These are phyloP conservation scores for Garra rufa DNA, from an alignment of 2,113 vertebrate genomes.

Conservation along the genomic window DNA sequence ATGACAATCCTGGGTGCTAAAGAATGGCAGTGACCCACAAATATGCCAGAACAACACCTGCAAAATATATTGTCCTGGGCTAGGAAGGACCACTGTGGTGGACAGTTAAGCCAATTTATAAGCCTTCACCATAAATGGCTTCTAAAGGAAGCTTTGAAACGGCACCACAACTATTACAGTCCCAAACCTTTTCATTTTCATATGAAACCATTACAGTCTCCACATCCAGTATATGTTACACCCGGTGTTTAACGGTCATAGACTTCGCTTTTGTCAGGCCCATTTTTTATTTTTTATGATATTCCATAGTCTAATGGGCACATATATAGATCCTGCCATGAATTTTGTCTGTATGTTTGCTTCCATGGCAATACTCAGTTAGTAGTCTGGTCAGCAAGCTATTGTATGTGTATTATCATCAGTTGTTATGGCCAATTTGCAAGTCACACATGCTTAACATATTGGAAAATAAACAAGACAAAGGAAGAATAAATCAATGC, in stretches of 20 bases:
- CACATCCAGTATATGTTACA: constrained; percentile 72
- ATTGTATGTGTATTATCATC: not conserved
- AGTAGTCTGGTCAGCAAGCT: constrained; percentile 50
- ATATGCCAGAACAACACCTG: constrained; percentile 70
- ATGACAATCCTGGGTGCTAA: constrained; percentile 30
- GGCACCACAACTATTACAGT: constrained; percentile 74
- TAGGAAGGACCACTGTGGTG: constrained; percentile 64
- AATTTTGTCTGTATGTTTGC: constrained; percentile 67
- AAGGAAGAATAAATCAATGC: not conserved
- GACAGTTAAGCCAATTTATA: constrained; percentile 72
- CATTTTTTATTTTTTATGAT: constrained; percentile 66
- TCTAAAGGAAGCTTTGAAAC: constrained; percentile 72
- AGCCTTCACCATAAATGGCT: constrained; percentile 71
- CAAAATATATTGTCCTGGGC: constrained; percentile 72
- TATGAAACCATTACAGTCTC: constrained; percentile 75
- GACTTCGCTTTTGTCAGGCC: constrained; percentile 71
- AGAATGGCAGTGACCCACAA: constrained; percentile 56
- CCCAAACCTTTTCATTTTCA: constrained; percentile 73
- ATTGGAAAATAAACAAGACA: not conserved
- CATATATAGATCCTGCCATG: constrained; percentile 64
- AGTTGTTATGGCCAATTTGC: not conserved
- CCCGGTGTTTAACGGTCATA: constrained; percentile 68
- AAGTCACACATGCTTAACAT: not conserved
- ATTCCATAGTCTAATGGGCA: constrained; percentile 72
- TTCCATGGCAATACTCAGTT: constrained; percentile 66